Conservation (phyloP, 2,888 invertebrate genomes). For the Frankliniella intonsa region DNA sequence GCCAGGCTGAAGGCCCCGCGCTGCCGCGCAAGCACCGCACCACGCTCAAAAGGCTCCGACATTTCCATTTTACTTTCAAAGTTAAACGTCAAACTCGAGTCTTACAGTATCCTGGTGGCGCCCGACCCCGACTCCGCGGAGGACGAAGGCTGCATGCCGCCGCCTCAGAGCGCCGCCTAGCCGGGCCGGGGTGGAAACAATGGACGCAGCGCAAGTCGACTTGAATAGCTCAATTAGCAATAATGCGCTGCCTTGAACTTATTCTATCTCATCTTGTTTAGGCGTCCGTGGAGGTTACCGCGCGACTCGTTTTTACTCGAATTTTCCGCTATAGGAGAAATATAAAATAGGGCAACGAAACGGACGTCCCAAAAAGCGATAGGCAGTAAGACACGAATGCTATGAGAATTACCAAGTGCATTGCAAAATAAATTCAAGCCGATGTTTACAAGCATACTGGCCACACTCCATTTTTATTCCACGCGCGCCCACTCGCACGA, state of each 20-base stretch:
- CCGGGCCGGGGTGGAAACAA: not conserved
- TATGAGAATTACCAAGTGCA: too few relatives aligned
- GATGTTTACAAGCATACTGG: too few relatives aligned
- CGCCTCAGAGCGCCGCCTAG: not conserved
- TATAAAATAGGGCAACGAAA: too few relatives aligned
- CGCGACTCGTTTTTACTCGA: too few relatives aligned
- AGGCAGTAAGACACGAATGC: too few relatives aligned
- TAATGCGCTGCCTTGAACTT: conserved; percentile 1
- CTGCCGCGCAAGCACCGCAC: not conserved
- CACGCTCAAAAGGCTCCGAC: not conserved
- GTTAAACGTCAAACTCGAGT: not conserved
- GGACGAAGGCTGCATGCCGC: not conserved
- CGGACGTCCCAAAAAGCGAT: too few relatives aligned
- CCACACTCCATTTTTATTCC: too few relatives aligned
- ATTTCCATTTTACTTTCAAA: not conserved
- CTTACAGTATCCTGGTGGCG: not conserved
- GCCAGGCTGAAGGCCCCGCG: not conserved
- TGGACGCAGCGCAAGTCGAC: not conserved
- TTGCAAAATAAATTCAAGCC: too few relatives aligned
- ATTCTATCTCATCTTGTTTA: not conserved
- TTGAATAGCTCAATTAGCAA: conserved; percentile 19
- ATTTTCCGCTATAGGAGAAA: too few relatives aligned
- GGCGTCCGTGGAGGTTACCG: too few relatives aligned
- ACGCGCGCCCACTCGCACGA: too few relatives aligned
- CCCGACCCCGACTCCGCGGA: not conserved